Base-by-base conservation (phyloP, 30 jellyfish, hydroid and myxozoan genomes). In the Aurelia coerulea region DNA sequence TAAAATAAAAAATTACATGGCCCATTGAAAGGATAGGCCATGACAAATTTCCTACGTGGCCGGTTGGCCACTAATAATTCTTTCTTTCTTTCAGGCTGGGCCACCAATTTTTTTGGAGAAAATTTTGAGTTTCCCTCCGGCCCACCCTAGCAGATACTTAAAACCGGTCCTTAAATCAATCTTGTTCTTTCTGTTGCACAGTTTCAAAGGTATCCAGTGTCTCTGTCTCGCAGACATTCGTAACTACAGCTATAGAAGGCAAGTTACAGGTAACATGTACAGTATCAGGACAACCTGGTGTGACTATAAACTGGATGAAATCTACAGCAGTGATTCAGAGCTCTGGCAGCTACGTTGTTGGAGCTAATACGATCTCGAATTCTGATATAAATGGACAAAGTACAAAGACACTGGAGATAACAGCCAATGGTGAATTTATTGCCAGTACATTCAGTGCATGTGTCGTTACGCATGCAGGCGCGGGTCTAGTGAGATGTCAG, bases 261-360 rank as follows among this genome's bases (percentile, higher is more conserved):
- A 49, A 69, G 31, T 42, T 50, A 15, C 63, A 77, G 9, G 50
- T 84, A 7, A 84, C 87, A 4, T 84, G 93, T 32, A 50, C 81
- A 29, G 88, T 68, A 18, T 46, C 66, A 1, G 93, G 81, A 19
- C 88, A 69, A n/a, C 85, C 78, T 15, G 93, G 93, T 62, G 78
- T 39, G 33, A 69, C 35, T 1, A 65, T 67, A 15, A 1, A 73
- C 17, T 84, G 78, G 87, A 84, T 64, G 39, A 62, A 37, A 10
- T 78, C 86, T n/a, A 37, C 65, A 41, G 34, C 62, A 29, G 68
- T 54, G 17, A 33, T 84, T 33, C 15, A 65, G 23, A 62, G 68
- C 39, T 3, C 87, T 0, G 93, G 79, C 7, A 52, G 50, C 37
- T 73, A 84, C 64, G 78, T 13, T 19, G 76, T 84, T 29, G 93